These are phyloP conservation scores for Notothenia coriiceps DNA, from an alignment of 2,113 vertebrate genomes.

Conservation along the genomic window DNA sequence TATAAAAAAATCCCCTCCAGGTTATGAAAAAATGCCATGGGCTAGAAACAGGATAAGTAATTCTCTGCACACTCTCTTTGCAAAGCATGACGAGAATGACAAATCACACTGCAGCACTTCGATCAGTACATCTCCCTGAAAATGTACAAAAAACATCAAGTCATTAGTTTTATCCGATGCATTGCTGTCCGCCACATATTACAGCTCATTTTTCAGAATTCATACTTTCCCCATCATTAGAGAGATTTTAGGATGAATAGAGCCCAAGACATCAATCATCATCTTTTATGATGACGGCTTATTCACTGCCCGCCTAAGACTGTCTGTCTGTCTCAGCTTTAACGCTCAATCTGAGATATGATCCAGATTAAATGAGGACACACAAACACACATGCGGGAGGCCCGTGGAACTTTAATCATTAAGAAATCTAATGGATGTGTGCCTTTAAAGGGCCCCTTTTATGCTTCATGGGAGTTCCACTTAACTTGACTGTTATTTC, in stretches of 20 bases:
- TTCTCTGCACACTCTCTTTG: constrained; percentile 4
- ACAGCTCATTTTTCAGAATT: not conserved
- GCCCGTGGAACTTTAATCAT: not conserved
- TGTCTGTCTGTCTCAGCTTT: not conserved
- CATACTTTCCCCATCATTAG: not conserved
- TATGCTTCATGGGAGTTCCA: too few relatives aligned
- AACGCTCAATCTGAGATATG: not conserved
- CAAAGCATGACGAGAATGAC: constrained; percentile 13
- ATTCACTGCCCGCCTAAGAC: constrained; percentile 1
- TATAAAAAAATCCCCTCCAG: constrained; percentile 60
- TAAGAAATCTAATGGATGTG: not conserved
- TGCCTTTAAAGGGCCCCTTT: not conserved
- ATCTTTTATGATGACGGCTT: not conserved
- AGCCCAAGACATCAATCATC: not conserved
- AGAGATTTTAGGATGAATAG: constrained; percentile 29
- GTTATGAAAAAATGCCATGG: constrained; percentile 33
- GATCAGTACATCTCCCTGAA: constrained; percentile 20
- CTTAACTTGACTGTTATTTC: too few relatives aligned
- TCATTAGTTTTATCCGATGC: constrained; percentile 19
- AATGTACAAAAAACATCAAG: constrained; percentile 7
- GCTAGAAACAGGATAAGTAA: constrained; percentile 31
- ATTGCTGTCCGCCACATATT: not conserved
- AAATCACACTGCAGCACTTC: constrained; percentile 17
- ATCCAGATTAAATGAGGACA: constrained; percentile 1
- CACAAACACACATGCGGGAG: not conserved